Evolutionary conservation across 2,888 invertebrate genomes (phyloP), one percentile per base, ranked within the genome.

Genomic region (Labia minor): DNA sequence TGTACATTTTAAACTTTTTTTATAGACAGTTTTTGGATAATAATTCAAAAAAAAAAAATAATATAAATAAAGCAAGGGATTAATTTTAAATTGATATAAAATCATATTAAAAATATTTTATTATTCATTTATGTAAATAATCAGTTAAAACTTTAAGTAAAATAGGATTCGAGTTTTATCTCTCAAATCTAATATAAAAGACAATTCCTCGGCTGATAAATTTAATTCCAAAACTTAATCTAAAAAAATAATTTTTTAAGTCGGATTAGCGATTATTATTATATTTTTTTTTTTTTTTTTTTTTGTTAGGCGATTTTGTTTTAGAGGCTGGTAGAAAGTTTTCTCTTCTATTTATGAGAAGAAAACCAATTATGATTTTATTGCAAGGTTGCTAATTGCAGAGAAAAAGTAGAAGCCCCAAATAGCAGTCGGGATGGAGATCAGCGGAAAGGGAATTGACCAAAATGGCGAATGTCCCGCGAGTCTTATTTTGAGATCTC

Each of bases 91-190:
- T 49, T 11, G 49, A 49, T n/a, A 3, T n/a, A 49, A 49, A n/a
- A n/a, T 16, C 16, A 3, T 49, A n/a, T 16, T 16, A 49, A 16
- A 49, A n/a, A 49, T 49, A 49, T 49, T 49, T 49, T 49, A 49
- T 49, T 49, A 49, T 49, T 49, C 49, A 49, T 49, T 49, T 49
- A 49, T 49, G 49, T 49, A 49, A 49, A 49, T 49, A 49, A 49
- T 49, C 49, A 49, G 49, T 49, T 49, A 49, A 49, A 49, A 49
- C 49, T 49, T 49, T 49, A 49, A 49, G 49, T 49, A 14, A 49
- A 49, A 49, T 49, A 49, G 49, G 49, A 49, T 49, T 49, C 16
- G 49, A 16, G 14, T 49, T 49, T 49, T 49, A 49, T 49, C 49
- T 14, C 14, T 16, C 14, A 16, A 16, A n/a, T 49, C n/a, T 16